Base-by-base conservation (phyloP, 1,140 invertebrate species). In the Lepidotrigona ventralis region DNA sequence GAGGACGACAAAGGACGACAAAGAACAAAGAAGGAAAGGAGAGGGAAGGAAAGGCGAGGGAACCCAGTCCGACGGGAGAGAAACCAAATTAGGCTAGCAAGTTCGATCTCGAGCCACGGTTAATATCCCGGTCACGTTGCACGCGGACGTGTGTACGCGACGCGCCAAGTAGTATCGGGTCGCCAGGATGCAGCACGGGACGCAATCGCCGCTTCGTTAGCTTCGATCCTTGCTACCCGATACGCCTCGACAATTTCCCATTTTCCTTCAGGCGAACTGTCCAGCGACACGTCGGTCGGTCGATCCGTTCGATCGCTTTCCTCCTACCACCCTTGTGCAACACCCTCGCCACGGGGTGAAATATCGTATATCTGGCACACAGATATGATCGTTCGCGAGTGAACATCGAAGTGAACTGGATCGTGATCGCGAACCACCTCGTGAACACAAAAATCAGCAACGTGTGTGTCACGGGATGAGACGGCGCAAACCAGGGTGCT, bases 21-120 rank as follows among this genome's bases (percentile, higher is more conserved):
- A 51, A 9, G 19, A 19, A 11, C 14, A 17, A 4, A 2, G 15
- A 21, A 14, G 0, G 51, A 19, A 9, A 9, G 19, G 54, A 56
- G 14, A 56, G 54, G 19, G 54, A 54, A 29, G 6, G 14, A 17
- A 15, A 17, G 21, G 9, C 0, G 15, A n/a, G 29, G 1, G 33
- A 23, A 19, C 29, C 29, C 2, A 23, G 79, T 78, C 66, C n/a
- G 29, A 5, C 60, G n/a, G 79, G 58, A 81, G 66, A 70, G 54
- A 63, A 46, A 78, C 39, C 64, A 78, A 83, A 83, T 83, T 83
- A 54, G 66, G 66, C 66, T 68, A 54, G 33, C 53, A n/a, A 72
- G 79, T 69, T 78, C 66, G 81, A 83, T 83, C 81, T 78, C 66
- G 80, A 78, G 81, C 81, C 81, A 54, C 74, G 39, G 75, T 83